Base-by-base conservation (phyloP, 2,797 vertebrate species). In the Lepus townsendii region DNA sequence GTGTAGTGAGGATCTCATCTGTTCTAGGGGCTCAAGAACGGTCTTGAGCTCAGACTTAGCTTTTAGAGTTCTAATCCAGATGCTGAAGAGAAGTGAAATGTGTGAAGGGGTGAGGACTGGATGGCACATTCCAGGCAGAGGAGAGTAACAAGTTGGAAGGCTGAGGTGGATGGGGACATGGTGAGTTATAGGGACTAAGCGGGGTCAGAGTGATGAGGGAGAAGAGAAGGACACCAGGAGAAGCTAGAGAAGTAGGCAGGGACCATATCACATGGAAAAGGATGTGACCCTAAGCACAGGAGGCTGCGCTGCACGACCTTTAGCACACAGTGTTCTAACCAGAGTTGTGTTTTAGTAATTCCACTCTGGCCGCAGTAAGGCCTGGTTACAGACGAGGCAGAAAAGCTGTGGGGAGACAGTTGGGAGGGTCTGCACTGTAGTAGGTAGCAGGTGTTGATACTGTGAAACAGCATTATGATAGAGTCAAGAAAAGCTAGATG, bases 261-360 rank as follows among this genome's bases (percentile, higher is more conserved):
- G 35, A 32, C 38, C 42, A 63, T 14, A n/a, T 9, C n/a, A 32
- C 80, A 22, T 3, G 86, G 82, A 76, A 11, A 13, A 62, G 60
- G 32, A 57, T 90, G 95, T 78, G 38, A 24, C 17, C 57, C 54
- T 54, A 30, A 84, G 62, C 89, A 62, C 22, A 30, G 82, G 72
- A 16, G 10, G 10, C 17, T 65, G 16, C 32, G 20, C 52, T 72
- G 54, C 88, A 91, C 66, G 60, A 32, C 52, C 78, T 78, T 83
- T 73, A 84, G n/a, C n/a, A 24, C 14, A 13, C 65, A 83, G 72
- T 66, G 2, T 14, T 89, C 13, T n/a, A 42, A 62, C 77, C 13
- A 76, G 66, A 60, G 90, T 80, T 83, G 19, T 30, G 32, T 66
- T 84, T 63, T 71, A 87, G 52, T 69, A 73, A 57, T 80, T 94